phyloP scores from a whole-genome alignment of 1,140 invertebrate species.

The Sarcophaga bullata region DNA sequence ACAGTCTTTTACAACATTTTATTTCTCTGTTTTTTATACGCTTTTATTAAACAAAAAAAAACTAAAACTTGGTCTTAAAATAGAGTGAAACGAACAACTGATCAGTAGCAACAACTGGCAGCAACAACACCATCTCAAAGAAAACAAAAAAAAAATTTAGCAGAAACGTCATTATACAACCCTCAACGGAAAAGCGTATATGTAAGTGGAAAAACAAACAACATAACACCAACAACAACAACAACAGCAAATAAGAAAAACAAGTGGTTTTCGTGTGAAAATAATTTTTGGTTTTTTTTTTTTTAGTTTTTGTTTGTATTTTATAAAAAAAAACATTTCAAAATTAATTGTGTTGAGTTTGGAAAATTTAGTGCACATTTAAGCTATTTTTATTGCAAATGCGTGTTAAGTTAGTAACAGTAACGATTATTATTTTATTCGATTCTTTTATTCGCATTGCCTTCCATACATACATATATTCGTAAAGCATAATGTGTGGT shows the following conservation, averaged over 20 bases:
- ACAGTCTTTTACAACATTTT: not conserved
- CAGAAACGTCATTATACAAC: not conserved
- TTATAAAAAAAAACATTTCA: not conserved
- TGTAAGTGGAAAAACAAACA: not conserved
- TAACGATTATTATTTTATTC: too few relatives aligned
- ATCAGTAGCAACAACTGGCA: too few relatives aligned
- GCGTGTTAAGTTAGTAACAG: too few relatives aligned
- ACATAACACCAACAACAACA: too few relatives aligned
- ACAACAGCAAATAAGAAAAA: too few relatives aligned
- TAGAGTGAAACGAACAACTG: too few relatives aligned
- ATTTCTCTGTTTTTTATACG: not conserved
- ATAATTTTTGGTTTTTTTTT: too few relatives aligned
- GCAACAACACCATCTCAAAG: not conserved
- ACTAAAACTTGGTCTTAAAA: too few relatives aligned
- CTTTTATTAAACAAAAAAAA: too few relatives aligned
- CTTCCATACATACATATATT: too few relatives aligned
- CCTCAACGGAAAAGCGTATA: not conserved
- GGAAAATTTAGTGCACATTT: not conserved
- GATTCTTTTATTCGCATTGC: too few relatives aligned
- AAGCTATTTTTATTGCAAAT: not conserved
- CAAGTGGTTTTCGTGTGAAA: not conserved
- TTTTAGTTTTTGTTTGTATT: not conserved
- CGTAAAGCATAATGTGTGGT: too few relatives aligned
- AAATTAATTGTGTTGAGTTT: constrained; percentile 1
- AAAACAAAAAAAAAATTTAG: not conserved